phyloP scores from a whole-genome alignment of 2,797 vertebrate genomes.

The Hypotaenidia philippensis region DNA sequence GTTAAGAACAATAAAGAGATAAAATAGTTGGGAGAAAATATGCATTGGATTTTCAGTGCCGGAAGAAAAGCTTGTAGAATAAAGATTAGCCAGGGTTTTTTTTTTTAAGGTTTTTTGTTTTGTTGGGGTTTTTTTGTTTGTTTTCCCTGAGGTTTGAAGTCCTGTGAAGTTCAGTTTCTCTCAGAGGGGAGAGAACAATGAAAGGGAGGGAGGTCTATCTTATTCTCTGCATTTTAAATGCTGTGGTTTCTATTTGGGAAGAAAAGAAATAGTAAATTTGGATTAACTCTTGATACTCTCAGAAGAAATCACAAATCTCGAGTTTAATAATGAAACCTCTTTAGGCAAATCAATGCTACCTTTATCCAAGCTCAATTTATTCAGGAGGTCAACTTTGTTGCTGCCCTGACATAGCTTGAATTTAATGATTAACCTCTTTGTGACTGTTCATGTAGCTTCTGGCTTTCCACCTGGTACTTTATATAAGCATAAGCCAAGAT shows the following conservation, averaged over 20 bases:
- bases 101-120: background rate
- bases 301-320: conserved; percentile 1
- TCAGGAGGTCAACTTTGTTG: conserved; percentile 15
- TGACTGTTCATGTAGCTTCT: conserved; percentile 2
- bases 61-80: background rate
- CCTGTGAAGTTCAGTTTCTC: conserved; percentile 8
- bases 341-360: conserved; percentile 31
- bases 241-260: background rate
- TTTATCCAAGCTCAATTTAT: conserved; percentile 18
- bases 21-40: background rate
- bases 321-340: conserved; percentile 43
- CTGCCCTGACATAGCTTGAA: background rate
- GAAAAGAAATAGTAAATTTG: background rate
- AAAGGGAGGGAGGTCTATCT: background rate
- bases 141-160: background rate
- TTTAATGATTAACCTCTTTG: conserved; percentile 57
- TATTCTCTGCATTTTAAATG: background rate
- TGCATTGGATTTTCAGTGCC: background rate
- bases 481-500: background rate
- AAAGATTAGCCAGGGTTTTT: background rate
- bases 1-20: background rate
- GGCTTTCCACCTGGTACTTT: background rate
- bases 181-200: background rate
- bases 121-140: background rate
- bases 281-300: background rate